Percentiles rank a stretch among this genome's conserved stretches.
These are phyloP conservation scores for Nannoperca australis DNA, from an alignment of 2,797 vertebrate species.

Conservation along the genomic window DNA sequence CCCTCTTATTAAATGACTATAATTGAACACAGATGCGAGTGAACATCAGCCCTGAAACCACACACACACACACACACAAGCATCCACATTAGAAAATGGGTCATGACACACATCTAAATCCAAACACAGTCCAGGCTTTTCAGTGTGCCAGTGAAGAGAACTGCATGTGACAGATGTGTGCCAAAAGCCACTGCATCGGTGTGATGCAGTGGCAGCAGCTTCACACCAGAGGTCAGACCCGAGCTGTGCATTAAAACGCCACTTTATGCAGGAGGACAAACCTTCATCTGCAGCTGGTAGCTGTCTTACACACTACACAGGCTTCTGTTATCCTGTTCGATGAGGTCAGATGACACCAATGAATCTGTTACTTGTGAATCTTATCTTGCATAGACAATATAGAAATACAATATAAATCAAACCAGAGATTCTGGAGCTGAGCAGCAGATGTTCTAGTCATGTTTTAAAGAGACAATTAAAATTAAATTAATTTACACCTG, in stretches of 20 bases:
- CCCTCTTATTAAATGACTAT: not conserved
- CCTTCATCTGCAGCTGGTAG: not conserved
- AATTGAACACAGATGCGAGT: not conserved
- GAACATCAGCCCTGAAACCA: not conserved
- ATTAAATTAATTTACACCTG: not conserved
- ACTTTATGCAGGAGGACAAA: not conserved
- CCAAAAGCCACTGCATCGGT: not conserved
- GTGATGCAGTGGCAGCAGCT: conserved; percentile 19
- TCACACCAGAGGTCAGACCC: conserved; percentile 57
- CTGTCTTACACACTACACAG: not conserved
- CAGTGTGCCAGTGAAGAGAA: conserved; percentile 5
- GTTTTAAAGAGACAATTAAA: not conserved
- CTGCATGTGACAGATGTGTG: conserved; percentile 18
- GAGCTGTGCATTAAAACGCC: conserved; percentile 15
- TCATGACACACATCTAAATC: not conserved
- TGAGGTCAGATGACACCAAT: not conserved
- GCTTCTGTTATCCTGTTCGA: no score
- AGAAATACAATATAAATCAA: not conserved
- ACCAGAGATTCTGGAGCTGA: not conserved
- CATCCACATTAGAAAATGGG: not conserved
- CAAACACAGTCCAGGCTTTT: not conserved
- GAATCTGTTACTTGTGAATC: not conserved
- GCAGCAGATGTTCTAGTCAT: no score
- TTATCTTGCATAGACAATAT: not conserved
- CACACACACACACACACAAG: not conserved